Percentiles rank a stretch among this genome's conserved stretches.
Conservation (phyloP, 2,797 vertebrate genomes). For the Halcyon chelicuti region DNA sequence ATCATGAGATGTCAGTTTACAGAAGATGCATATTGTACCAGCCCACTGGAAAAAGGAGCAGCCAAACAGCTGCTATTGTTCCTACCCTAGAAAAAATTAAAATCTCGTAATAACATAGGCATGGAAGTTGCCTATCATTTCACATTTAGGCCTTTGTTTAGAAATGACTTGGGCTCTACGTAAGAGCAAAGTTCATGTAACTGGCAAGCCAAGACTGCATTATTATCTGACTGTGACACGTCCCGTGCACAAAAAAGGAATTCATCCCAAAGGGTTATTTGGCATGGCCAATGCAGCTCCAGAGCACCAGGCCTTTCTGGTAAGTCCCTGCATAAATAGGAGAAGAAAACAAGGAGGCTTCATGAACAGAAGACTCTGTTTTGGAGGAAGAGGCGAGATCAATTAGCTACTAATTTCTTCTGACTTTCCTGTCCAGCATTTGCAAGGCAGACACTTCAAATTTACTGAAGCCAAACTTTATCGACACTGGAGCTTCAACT, state of each 20-base stretch:
- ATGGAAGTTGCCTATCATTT: slow-evolving; percentile 73
- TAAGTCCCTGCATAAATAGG: slow-evolving; percentile 40
- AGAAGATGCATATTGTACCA: neutral
- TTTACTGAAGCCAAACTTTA: neutral
- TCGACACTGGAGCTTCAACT: neutral
- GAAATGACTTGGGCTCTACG: slow-evolving; percentile 57
- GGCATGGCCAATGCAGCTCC: slow-evolving; percentile 51
- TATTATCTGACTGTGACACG: slow-evolving; percentile 65
- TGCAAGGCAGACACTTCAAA: neutral
- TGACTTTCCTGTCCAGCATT: slow-evolving; percentile 9
- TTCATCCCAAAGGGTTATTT: slow-evolving; percentile 74
- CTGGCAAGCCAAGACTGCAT: slow-evolving; percentile 72
- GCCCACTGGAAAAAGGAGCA: slow-evolving; percentile 51
- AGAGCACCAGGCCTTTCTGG: slow-evolving; percentile 28
- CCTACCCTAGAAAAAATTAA: slow-evolving; percentile 64
- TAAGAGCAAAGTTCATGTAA: slow-evolving; percentile 79
- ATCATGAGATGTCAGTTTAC: slow-evolving; percentile 36
- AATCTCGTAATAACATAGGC: slow-evolving; percentile 80
- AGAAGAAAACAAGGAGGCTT: slow-evolving; percentile 53
- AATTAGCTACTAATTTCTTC: slow-evolving; percentile 39
- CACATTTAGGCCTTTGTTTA: slow-evolving; percentile 79
- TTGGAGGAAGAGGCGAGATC: slow-evolving; percentile 7
- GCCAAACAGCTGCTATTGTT: slow-evolving; percentile 67
- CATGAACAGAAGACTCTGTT: slow-evolving; percentile 68
- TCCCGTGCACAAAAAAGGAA: slow-evolving; percentile 74